phyloP scores from a whole-genome alignment of 2,888 invertebrate species.

The Catocala sponsa region DNA sequence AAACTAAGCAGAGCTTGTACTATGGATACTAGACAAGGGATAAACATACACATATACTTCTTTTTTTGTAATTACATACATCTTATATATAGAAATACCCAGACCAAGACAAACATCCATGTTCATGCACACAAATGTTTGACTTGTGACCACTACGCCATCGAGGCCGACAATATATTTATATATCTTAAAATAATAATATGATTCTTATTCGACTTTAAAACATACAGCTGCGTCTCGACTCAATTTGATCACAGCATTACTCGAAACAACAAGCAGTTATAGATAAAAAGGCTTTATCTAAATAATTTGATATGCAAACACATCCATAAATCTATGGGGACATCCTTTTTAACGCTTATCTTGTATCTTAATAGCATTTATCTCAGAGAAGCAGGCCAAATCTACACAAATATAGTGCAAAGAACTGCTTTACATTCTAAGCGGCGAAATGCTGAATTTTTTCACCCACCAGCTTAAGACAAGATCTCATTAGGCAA shows the following conservation, averaged over 20 bases:
- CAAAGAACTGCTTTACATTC: constrained; percentile 42
- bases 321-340: constrained; percentile 29
- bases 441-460: constrained; percentile 37
- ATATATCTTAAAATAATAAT: too few relatives aligned
- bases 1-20: too few relatives aligned
- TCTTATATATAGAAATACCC: too few relatives aligned
- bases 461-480: constrained; percentile 48
- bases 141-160: too few relatives aligned
- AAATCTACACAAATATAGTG: constrained; percentile 39
- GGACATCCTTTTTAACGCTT: constrained; percentile 26
- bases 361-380: constrained; percentile 45
- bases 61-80: too few relatives aligned
- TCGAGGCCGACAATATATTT: too few relatives aligned
- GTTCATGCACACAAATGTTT: too few relatives aligned
- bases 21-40: too few relatives aligned
- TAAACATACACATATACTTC: too few relatives aligned
- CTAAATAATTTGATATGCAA: constrained; percentile 39
- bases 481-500: background rate
- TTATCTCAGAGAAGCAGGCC: constrained; percentile 40
- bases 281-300: constrained; percentile 3
- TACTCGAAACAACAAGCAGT: too few relatives aligned
- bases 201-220: background rate
- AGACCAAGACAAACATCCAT: too few relatives aligned
- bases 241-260: too few relatives aligned
- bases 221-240: background rate